Evolutionary conservation across 2,113 vertebrate species (phyloP).

Genomic region (Lophura nycthemera): DNA sequence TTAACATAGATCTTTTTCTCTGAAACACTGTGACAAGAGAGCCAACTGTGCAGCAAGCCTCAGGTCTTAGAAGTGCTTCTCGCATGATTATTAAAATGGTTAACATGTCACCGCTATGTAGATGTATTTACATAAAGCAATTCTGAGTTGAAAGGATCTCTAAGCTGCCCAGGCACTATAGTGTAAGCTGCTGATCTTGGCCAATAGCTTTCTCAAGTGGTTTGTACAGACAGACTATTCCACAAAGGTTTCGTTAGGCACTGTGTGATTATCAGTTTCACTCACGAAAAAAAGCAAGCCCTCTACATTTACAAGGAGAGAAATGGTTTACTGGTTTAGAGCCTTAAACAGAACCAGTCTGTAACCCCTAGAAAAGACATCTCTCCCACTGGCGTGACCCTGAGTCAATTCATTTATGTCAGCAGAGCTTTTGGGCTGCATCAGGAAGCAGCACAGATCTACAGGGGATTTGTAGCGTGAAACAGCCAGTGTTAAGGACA

Average conservation of each 20-base stretch:
- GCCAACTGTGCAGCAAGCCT: not conserved
- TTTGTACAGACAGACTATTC: not conserved
- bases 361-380: not conserved
- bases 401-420: not conserved
- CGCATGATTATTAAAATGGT: not conserved
- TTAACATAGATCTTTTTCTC: not conserved
- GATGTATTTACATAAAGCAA: not conserved
- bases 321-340: not conserved
- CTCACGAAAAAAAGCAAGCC: not conserved
- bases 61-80: not conserved
- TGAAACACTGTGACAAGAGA: not conserved
- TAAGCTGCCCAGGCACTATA: not conserved
- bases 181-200: not conserved
- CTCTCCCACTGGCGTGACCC: accelerated
- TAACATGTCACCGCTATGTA: not conserved
- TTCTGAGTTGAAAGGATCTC: not conserved
- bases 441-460: not conserved
- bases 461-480: not conserved
- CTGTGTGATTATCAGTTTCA: not conserved
- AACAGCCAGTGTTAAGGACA: not conserved
- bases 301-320: not conserved
- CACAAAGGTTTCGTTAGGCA: not conserved
- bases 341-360: not conserved
- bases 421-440: not conserved
- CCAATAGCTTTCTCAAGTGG: accelerated